phyloP scores from a whole-genome alignment of 2,888 invertebrate species.

The Pimpla rufipes region DNA sequence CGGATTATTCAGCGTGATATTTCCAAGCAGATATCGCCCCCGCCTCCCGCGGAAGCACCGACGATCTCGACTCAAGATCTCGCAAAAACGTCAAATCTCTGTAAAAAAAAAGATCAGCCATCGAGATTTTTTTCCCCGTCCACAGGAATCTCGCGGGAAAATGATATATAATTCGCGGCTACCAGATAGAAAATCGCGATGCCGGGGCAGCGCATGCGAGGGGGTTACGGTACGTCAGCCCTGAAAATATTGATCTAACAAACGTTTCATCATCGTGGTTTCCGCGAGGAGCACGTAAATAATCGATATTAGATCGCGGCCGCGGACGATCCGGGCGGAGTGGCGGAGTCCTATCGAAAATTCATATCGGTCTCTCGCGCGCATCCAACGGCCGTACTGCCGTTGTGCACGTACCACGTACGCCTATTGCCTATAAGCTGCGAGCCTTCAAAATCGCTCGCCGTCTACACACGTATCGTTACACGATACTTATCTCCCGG shows the following conservation, averaged over 20 bases:
- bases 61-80: conserved; percentile 38
- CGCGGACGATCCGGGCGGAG: conserved; percentile 43
- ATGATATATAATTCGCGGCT: conserved; percentile 68
- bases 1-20: conserved; percentile 31
- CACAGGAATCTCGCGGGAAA: conserved; percentile 50
- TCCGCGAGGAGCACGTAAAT: conserved; percentile 61
- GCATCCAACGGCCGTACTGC: background rate
- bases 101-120: background rate
- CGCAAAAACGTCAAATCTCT: conserved; percentile 6
- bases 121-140: conserved; percentile 20
- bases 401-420: background rate
- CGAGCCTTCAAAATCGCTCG: conserved; percentile 66
- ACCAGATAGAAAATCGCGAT: conserved; percentile 64
- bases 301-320: conserved; percentile 67
- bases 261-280: conserved; percentile 69
- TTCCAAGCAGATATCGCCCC: conserved; percentile 13
- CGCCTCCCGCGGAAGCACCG: conserved; percentile 12
- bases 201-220: conserved; percentile 1
- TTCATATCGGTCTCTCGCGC: conserved; percentile 68
- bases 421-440: conserved; percentile 28
- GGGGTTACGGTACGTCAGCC: conserved; percentile 65
- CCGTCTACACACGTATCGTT: conserved; percentile 57
- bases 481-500: conserved; percentile 70
- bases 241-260: conserved; percentile 69
- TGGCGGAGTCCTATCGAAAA: conserved; percentile 71